Evolutionary conservation across 1,140 invertebrate species (phyloP).

Genomic region (Drosophila yakuba): DNA sequence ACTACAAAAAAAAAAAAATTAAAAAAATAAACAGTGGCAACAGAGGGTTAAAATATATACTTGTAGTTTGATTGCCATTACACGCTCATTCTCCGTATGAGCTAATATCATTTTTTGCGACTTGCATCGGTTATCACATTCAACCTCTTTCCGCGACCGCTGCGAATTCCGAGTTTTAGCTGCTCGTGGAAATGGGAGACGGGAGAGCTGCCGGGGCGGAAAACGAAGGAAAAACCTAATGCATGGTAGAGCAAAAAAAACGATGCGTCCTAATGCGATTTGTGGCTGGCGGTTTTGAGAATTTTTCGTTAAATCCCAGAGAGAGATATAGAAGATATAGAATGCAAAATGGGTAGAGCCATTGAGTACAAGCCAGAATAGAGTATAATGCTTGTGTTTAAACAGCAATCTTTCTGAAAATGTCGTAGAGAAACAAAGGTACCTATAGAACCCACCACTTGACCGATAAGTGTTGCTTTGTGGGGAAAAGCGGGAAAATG

Average conservation of each 20-base stretch:
- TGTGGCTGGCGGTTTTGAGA: constrained; percentile 28
- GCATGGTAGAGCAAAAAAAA: constrained; percentile 46
- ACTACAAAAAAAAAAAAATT: not conserved
- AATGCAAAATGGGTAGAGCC: constrained; percentile 12
- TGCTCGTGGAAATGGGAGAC: not conserved
- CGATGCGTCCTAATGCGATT: constrained; percentile 64
- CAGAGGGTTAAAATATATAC: constrained; percentile 17
- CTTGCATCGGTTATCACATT: constrained; percentile 53
- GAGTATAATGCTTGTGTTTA: constrained; percentile 19
- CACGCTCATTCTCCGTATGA: constrained; percentile 31
- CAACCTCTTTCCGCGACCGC: constrained; percentile 25
- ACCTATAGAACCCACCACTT: constrained; percentile 16
- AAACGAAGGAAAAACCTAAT: constrained; percentile 19
- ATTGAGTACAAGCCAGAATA: constrained; percentile 11
- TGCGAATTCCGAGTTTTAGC: constrained; percentile 32
- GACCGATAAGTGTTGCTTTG: constrained; percentile 37
- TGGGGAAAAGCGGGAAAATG: constrained; percentile 17
- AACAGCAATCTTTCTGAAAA: not conserved
- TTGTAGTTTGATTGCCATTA: constrained; percentile 30
- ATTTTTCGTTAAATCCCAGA: constrained; percentile 3
- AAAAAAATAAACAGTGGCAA: too few relatives aligned
- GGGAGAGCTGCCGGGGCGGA: not conserved
- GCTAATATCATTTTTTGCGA: constrained; percentile 53
- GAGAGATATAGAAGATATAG: not conserved
- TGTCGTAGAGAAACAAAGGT: constrained; percentile 6